Evolutionary conservation across 1,140 invertebrate genomes (phyloP).

Genomic region (Campoletis sonorensis): DNA sequence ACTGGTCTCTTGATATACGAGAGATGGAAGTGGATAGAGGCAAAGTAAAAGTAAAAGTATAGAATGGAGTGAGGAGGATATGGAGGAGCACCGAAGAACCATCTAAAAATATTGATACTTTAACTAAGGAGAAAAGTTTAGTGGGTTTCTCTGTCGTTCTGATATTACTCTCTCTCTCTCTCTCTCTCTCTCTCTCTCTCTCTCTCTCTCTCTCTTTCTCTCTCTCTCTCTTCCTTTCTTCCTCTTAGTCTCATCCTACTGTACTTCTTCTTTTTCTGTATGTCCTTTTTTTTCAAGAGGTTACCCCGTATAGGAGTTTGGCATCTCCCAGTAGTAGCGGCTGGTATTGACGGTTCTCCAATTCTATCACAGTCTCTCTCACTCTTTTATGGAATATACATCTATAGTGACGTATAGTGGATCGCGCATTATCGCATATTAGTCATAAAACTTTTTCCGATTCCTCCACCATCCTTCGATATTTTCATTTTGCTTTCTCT

Average conservation of each 20-base stretch:
- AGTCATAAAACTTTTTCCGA: constrained; percentile 65
- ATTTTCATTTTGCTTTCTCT: not conserved
- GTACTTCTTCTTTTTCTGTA: constrained; percentile 21
- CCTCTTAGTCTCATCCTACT: not conserved
- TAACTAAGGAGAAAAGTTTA: constrained; percentile 68
- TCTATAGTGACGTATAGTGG: constrained; percentile 59
- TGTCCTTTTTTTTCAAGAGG: constrained; percentile 19
- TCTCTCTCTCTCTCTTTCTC: not conserved
- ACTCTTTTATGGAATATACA: constrained; percentile 16
- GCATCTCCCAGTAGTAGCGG: constrained; percentile 49
- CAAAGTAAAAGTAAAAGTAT: constrained; percentile 25
- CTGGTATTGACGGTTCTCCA: constrained; percentile 66
- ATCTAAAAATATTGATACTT: constrained; percentile 70
- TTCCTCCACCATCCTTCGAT: not conserved
- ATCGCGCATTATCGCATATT: constrained; percentile 67
- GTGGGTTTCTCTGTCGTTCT: constrained; percentile 28
- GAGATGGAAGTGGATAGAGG: constrained; percentile 35
- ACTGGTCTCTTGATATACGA: constrained; percentile 44
- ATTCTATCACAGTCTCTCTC: constrained; percentile 59
- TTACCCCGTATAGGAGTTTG: not conserved
- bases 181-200: constrained; percentile 6
- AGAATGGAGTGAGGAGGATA: constrained; percentile 36
- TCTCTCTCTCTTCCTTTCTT: not conserved
- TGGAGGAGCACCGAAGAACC: constrained; percentile 37
- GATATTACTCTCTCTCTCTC: not conserved